Percentiles rank a stretch among this genome's conserved stretches.
phyloP scores from a whole-genome alignment of 2,888 invertebrate species.

The Plemyria rubiginata region DNA sequence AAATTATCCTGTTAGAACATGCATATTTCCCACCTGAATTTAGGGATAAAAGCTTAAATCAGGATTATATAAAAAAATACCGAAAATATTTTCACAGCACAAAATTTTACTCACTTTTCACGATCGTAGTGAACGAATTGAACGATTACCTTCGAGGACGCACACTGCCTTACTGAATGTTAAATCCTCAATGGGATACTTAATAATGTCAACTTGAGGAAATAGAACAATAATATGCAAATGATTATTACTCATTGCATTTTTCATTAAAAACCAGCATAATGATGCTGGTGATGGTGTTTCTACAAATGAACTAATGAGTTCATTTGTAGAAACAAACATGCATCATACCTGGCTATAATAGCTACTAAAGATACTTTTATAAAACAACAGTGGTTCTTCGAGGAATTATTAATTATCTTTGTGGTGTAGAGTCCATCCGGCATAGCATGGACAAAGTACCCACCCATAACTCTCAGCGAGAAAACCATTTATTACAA shows the following conservation, averaged over 20 bases:
- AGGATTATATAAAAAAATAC: too few relatives aligned
- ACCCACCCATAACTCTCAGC: constrained; percentile 26
- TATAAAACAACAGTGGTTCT: not conserved
- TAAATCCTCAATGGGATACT: constrained; percentile 7
- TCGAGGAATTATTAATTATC: not conserved
- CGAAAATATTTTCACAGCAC: not conserved
- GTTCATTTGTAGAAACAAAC: constrained; percentile 5
- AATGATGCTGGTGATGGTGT: constrained; percentile 3
- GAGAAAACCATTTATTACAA: constrained; percentile 41
- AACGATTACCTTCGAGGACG: constrained; percentile 12
- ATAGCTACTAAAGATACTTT: not conserved
- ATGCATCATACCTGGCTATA: not conserved
- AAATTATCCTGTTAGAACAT: too few relatives aligned
- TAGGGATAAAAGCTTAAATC: too few relatives aligned
- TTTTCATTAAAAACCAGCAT: constrained; percentile 17
- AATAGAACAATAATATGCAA: constrained; percentile 8
- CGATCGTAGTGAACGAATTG: too few relatives aligned
- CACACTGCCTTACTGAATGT: constrained; percentile 4
- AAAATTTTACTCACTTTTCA: not conserved
- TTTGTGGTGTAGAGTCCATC: constrained; percentile 6
- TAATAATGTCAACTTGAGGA: constrained; percentile 22
- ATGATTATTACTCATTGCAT: constrained; percentile 15
- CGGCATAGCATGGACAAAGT: constrained; percentile 16
- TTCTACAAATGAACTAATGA: not conserved
- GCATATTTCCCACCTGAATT: too few relatives aligned